Percentiles rank a stretch among this genome's conserved stretches.
Evolutionary conservation across 2,113 vertebrate genomes (phyloP).

Genomic region (Caloenas nicobarica): DNA sequence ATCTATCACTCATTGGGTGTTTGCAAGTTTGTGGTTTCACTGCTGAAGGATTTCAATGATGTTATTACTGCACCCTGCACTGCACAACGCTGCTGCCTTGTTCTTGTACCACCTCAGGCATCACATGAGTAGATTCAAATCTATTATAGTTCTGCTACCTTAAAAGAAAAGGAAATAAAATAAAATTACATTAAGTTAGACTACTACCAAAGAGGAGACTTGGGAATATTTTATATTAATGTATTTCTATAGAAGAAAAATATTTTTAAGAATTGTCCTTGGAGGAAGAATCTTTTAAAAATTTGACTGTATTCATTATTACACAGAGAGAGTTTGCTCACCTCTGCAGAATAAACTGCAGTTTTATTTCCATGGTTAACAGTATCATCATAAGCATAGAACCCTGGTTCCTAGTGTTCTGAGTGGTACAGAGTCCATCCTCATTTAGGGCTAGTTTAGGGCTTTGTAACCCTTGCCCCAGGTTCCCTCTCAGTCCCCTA

Average conservation of each 20-base stretch:
- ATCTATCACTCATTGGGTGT: background rate
- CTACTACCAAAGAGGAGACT: background rate
- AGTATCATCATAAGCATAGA: background rate
- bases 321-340: background rate
- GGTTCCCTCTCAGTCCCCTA: background rate
- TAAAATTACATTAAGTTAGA: background rate
- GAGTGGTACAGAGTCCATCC: background rate
- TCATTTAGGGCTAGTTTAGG: background rate
- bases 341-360: background rate
- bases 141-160: background rate
- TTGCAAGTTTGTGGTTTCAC: background rate
- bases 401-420: background rate
- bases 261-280: background rate
- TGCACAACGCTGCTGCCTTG: background rate
- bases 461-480: background rate
- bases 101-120: background rate
- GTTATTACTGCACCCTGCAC: background rate
- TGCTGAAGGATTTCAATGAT: background rate
- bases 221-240: background rate
- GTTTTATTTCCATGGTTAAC: background rate
- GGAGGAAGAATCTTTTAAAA: background rate
- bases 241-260: background rate
- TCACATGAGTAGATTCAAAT: background rate
- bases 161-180: background rate
- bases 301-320: background rate